Conservation (phyloP, 2,113 vertebrate genomes). For the Rhodinocichla rosea region DNA sequence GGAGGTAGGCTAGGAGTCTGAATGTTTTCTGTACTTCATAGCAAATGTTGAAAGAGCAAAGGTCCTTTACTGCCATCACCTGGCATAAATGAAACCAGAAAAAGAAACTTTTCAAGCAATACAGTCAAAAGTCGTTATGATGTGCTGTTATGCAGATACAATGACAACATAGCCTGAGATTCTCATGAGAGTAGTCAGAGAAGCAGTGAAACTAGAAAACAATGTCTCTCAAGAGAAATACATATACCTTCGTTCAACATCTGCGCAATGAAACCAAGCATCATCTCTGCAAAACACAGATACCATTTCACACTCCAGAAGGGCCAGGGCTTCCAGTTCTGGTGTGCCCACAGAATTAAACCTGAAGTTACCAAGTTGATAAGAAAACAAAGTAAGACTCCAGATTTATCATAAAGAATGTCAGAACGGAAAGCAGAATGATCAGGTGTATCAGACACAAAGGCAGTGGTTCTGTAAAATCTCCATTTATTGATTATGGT, state of each 20-base stretch:
- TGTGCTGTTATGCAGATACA: background rate
- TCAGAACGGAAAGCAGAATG: background rate
- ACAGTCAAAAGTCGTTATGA: background rate
- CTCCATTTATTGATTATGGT: background rate
- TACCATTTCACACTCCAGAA: background rate
- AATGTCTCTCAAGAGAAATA: background rate
- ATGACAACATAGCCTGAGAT: background rate
- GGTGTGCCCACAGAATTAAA: background rate
- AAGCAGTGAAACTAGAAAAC: background rate
- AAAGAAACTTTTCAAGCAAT: background rate
- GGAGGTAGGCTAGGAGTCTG: background rate
- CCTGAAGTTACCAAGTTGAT: background rate
- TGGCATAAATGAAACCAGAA: constrained; percentile 57
- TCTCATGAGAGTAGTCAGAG: background rate
- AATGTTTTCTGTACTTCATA: background rate
- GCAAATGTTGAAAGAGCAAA: constrained; percentile 13
- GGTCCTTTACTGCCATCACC: constrained; percentile 73
- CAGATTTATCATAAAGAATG: background rate
- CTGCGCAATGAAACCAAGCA: background rate
- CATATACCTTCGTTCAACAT: background rate
- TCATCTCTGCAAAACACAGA: background rate
- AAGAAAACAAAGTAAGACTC: background rate
- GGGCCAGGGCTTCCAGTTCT: background rate
- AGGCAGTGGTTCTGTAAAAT: background rate
- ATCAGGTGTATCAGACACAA: background rate